Percentiles rank a stretch among this genome's conserved stretches.
phyloP scores from a whole-genome alignment of 2,888 invertebrate species.

The Catotricha subobsoleta region DNA sequence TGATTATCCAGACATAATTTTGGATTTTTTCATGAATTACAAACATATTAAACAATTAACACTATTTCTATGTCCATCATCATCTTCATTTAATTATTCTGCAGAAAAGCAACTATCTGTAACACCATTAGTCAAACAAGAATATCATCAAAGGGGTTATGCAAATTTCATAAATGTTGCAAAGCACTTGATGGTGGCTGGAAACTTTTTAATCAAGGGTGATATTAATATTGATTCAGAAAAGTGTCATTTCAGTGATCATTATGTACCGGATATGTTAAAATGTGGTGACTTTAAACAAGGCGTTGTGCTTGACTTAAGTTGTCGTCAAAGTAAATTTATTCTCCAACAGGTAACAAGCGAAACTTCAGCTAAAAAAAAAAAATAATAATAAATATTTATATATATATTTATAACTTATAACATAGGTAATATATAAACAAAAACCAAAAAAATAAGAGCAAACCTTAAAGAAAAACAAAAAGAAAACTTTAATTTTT shows the following conservation, averaged over 20 bases:
- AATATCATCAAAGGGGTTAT: background rate
- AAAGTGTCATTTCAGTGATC: background rate
- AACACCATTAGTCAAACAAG: background rate
- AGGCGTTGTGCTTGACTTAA: constrained; percentile 6
- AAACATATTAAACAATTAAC: constrained; percentile 4
- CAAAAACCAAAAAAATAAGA: background rate
- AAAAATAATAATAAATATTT: constrained; percentile 1
- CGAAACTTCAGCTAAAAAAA: background rate
- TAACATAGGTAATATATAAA: background rate
- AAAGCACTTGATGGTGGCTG: constrained; percentile 2
- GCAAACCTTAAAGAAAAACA: background rate
- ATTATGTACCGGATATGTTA: background rate
- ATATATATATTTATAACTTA: background rate
- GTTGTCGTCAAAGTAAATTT: constrained; percentile 1
- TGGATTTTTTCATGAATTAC: constrained; percentile 4
- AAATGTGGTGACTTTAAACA: constrained; percentile 4
- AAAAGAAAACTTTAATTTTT: background rate
- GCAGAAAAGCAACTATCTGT: background rate
- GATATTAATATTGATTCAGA: background rate
- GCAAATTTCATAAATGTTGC: constrained; percentile 2
- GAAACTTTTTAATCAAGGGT: constrained; percentile 6
- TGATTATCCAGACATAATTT: constrained; percentile 1
- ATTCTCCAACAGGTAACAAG: constrained; percentile 6
- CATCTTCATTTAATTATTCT: background rate
- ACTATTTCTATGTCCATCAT: constrained; percentile 1